phyloP scores from a whole-genome alignment of 2,797 vertebrate genomes.

The Alectoris magna region DNA sequence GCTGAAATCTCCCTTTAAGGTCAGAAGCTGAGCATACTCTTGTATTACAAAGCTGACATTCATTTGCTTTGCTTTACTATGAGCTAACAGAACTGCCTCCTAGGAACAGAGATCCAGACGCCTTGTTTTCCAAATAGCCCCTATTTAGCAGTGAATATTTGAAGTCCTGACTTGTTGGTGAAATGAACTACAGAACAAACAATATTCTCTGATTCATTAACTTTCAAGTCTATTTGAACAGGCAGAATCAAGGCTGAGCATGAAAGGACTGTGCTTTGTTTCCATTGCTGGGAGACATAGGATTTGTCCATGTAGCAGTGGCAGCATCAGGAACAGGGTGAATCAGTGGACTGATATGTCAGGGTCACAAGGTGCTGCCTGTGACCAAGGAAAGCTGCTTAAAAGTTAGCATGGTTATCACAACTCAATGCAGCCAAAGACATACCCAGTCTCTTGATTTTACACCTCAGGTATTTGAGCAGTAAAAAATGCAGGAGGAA shows the following conservation, averaged over 20 bases:
- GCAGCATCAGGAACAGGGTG: not conserved
- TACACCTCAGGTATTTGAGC: not conserved
- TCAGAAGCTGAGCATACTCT: not conserved
- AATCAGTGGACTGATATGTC: not conserved
- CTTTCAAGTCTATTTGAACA: not conserved
- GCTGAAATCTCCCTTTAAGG: conserved; percentile 12
- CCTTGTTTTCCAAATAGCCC: not conserved
- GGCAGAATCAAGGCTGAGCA: not conserved
- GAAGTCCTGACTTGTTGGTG: not conserved
- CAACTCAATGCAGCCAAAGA: not conserved
- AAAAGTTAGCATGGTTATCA: not conserved
- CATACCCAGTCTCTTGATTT: not conserved
- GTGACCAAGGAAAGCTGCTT: not conserved
- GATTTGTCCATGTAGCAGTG: accelerated
- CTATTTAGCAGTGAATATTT: not conserved
- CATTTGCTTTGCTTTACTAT: not conserved
- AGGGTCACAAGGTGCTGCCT: not conserved
- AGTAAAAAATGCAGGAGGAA: not conserved
- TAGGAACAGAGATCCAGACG: not conserved
- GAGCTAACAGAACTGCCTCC: not conserved
- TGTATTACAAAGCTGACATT: not conserved
- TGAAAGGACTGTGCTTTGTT: not conserved
- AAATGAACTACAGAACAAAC: not conserved
- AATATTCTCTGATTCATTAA: not conserved
- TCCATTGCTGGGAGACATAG: not conserved